Percentiles rank a stretch among this genome's conserved stretches.
phyloP scores from a whole-genome alignment of 64 coral and sea anemone species.

The Montipora sp. region DNA sequence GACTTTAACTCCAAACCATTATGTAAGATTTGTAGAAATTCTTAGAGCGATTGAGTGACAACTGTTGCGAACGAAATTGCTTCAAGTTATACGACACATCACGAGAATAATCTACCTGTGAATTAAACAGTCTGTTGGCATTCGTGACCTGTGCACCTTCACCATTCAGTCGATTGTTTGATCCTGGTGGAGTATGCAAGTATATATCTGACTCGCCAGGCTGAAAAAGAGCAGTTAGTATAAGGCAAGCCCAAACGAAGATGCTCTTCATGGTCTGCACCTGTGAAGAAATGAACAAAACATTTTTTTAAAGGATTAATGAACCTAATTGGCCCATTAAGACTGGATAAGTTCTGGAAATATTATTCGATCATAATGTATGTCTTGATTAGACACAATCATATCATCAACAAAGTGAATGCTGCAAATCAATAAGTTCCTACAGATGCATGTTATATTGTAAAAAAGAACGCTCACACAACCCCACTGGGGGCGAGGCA shows the following conservation, averaged over 20 bases:
- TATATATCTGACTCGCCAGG: constrained; percentile 8
- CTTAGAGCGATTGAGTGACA: constrained; percentile 5
- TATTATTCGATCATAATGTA: constrained; percentile 4
- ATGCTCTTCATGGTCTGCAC: too few species aligned
- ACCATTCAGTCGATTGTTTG: constrained; percentile 31
- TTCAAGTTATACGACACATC: too few species aligned
- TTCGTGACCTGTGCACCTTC: constrained; percentile 14
- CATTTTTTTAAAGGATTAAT: too few species aligned
- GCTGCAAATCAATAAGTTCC: constrained; percentile 5
- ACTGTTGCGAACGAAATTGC: neutral
- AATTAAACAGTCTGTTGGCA: neutral
- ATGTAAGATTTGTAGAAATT: constrained; percentile 4
- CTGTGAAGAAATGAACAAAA: too few species aligned
- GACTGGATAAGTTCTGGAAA: constrained; percentile 1
- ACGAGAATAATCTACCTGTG: too few species aligned
- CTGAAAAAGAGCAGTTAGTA: too few species aligned
- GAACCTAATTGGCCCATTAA: too few species aligned
- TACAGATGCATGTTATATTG: constrained; percentile 18
- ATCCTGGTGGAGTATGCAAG: constrained; percentile 39
- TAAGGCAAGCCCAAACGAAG: too few species aligned
- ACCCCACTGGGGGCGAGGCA: constrained; percentile 15
- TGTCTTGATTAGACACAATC: constrained; percentile 4
- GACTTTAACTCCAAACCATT: neutral
- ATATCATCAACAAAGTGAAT: constrained; percentile 19
- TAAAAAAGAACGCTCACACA: constrained; percentile 4